phyloP scores from a whole-genome alignment of 2,888 invertebrate genomes.

The Anorthoa munda region DNA sequence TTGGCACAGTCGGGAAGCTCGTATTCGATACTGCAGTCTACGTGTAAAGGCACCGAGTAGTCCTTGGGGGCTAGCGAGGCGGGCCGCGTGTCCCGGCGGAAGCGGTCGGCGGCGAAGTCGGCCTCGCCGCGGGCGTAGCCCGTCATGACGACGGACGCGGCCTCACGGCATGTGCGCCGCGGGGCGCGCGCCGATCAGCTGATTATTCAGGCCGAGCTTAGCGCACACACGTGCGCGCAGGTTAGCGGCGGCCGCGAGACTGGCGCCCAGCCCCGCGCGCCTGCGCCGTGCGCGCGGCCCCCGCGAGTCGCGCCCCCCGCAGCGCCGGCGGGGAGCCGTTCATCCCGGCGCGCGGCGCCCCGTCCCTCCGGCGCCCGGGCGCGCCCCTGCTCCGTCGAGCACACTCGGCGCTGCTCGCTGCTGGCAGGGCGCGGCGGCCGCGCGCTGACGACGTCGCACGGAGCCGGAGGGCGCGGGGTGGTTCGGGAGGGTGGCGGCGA shows the following conservation, averaged over 20 bases:
- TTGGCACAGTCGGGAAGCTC: constrained; percentile 97
- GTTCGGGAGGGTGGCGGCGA: constrained; percentile 54
- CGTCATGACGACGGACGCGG: constrained; percentile 88
- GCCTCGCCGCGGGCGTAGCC: constrained; percentile 89
- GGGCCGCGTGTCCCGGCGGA: constrained; percentile 87
- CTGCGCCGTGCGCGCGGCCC: constrained; percentile 75
- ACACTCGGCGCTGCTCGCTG: constrained; percentile 29
- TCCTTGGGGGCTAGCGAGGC: constrained; percentile 93
- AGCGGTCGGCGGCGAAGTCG: constrained; percentile 89
- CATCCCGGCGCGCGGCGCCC: constrained; percentile 66
- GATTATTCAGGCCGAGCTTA: constrained; percentile 76
- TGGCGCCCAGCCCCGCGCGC: constrained; percentile 80
- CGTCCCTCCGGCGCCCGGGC: constrained; percentile 66
- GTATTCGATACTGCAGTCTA: constrained; percentile 97
- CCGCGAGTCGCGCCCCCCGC: constrained; percentile 70
- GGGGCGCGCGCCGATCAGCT: constrained; percentile 88
- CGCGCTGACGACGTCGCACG: constrained; percentile 45
- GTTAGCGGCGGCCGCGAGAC: constrained; percentile 82
- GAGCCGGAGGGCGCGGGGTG: constrained; percentile 50
- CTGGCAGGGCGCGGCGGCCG: constrained; percentile 41
- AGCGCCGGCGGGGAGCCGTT: constrained; percentile 68
- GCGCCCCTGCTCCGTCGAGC: constrained; percentile 48
- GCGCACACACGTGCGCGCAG: constrained; percentile 84
- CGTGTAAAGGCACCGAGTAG: constrained; percentile 96
- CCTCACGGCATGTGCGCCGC: constrained; percentile 89